Conservation (phyloP, 2,113 vertebrate species). For the Triplophysa siluroides region DNA sequence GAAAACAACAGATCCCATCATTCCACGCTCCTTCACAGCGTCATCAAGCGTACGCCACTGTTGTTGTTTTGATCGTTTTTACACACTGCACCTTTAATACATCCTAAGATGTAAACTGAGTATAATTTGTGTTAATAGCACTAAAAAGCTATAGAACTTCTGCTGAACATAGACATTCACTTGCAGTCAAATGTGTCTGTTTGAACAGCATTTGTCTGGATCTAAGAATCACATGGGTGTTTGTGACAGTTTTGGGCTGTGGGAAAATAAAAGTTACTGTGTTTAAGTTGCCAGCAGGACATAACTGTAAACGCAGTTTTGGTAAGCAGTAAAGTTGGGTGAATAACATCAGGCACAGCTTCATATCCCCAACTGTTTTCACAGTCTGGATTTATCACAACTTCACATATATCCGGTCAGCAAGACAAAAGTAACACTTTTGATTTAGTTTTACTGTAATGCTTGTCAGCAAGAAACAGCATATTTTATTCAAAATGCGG, state of each 20-base stretch:
- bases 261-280: conserved; percentile 26
- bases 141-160: not conserved
- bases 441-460: not conserved
- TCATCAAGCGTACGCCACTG: no score
- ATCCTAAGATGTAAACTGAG: no score
- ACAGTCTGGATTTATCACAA: conserved; percentile 1
- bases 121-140: not conserved
- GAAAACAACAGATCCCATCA: no score
- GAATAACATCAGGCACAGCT: conserved; percentile 7
- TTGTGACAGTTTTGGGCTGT: not conserved
- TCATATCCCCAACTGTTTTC: conserved; percentile 5
- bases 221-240: conserved; percentile 10
- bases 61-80: no score
- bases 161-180: not conserved
- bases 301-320: conserved; percentile 21
- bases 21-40: no score
- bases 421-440: conserved; percentile 6
- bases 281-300: conserved; percentile 16
- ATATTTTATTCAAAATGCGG: conserved; percentile 2
- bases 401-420: not conserved
- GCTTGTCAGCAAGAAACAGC: conserved; percentile 12
- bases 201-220: conserved; percentile 27
- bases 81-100: no score
- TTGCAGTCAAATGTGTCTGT: conserved; percentile 1
- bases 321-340: conserved; percentile 16